phyloP scores from a whole-genome alignment of 92 coral and sea anemone genomes.

The Porites rus region DNA sequence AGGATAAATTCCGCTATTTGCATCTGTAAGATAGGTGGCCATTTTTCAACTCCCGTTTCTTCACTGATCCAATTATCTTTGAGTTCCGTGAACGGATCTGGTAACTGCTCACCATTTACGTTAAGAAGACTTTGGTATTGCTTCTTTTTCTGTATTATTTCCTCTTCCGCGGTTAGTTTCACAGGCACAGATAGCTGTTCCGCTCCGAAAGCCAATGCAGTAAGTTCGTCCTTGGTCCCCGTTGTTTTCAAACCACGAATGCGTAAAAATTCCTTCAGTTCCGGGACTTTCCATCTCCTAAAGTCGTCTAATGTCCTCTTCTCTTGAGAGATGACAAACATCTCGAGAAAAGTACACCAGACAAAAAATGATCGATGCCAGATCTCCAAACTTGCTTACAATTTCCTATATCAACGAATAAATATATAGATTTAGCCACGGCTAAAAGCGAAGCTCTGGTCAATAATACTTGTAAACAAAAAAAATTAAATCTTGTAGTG shows the following conservation, averaged over 20 bases:
- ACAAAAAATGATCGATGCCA: too few relatives aligned
- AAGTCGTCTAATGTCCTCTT: conserved; percentile 30
- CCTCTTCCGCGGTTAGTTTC: conserved; percentile 49
- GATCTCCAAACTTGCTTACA: too few relatives aligned
- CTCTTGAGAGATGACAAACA: too few relatives aligned
- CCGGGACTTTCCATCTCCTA: conserved; percentile 60
- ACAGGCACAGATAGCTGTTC: background rate
- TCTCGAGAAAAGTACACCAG: too few relatives aligned
- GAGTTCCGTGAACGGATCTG: conserved; percentile 54
- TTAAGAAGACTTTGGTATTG: conserved; percentile 40
- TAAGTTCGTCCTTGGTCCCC: conserved; percentile 60
- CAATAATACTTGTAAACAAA: too few relatives aligned
- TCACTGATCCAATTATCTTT: conserved; percentile 50
- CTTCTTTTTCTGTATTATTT: conserved; percentile 24
- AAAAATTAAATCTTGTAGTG: too few relatives aligned
- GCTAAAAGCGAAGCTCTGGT: too few relatives aligned
- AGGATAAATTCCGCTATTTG: conserved; percentile 57
- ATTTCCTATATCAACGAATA: too few relatives aligned
- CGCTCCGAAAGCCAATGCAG: conserved; percentile 60
- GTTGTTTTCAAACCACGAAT: conserved; percentile 58
- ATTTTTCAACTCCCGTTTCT: conserved; percentile 48
- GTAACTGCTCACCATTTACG: conserved; percentile 36
- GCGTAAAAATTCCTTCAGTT: conserved; percentile 43
- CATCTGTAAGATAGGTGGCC: conserved; percentile 50
- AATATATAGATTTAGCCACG: too few relatives aligned